Conservation (phyloP, 2,113 vertebrate species). For the Phalacrocorax aristotelis region DNA sequence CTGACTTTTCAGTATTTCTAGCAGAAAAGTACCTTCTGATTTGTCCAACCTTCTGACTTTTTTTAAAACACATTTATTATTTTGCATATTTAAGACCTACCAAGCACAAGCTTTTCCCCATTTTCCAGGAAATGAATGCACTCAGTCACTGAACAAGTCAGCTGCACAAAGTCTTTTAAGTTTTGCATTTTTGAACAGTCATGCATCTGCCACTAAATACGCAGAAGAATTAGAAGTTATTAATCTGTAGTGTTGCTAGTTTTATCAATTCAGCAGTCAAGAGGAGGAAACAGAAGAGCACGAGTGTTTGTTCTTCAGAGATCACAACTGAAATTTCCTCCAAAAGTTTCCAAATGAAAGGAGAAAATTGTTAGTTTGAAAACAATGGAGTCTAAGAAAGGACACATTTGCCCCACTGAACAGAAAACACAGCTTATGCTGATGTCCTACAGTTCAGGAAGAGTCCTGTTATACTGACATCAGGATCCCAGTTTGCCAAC, state of each 20-base stretch:
- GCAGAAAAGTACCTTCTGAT: not conserved
- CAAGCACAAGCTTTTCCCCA: not conserved
- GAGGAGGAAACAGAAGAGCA: not conserved
- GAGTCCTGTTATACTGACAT: not conserved
- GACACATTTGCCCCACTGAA: accelerated
- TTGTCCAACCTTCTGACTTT: accelerated
- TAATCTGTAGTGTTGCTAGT: not conserved
- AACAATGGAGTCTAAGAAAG: not conserved
- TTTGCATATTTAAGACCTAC: not conserved
- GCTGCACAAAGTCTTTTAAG: not conserved
- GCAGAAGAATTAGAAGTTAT: not conserved
- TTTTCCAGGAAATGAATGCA: not conserved
- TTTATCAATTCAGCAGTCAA: not conserved
- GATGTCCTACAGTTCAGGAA: not conserved
- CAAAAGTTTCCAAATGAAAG: not conserved
- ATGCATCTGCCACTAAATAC: not conserved
- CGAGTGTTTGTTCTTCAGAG: not conserved
- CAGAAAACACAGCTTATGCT: not conserved
- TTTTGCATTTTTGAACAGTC: not conserved
- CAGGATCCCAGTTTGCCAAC: not conserved
- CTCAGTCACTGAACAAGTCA: not conserved
- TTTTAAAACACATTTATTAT: not conserved
- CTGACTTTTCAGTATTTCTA: not conserved
- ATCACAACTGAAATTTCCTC: accelerated
- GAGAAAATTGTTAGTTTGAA: not conserved